Conservation (phyloP, 2,113 vertebrate species). For the Dromas ardeola region DNA sequence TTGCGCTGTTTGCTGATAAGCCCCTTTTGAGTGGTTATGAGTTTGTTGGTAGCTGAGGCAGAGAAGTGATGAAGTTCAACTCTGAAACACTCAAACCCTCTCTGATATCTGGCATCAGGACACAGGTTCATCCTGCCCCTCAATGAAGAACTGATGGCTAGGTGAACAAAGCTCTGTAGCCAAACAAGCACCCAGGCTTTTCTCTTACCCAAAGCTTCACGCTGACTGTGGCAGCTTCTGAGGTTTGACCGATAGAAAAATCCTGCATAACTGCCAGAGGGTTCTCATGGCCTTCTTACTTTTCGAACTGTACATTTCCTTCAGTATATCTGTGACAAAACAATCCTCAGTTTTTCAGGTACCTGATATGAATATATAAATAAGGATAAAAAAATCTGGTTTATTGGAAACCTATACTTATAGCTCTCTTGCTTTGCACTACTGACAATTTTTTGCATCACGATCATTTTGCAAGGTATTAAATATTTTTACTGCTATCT, state of each 20-base stretch:
- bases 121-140: neutral
- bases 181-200: neutral
- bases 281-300: neutral
- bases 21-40: neutral
- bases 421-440: neutral
- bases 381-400: neutral
- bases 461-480: neutral
- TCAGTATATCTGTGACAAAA: neutral
- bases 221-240: neutral
- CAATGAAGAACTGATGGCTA: neutral
- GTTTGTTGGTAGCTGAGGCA: neutral
- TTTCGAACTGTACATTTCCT: neutral
- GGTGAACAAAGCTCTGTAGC: neutral
- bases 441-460: neutral
- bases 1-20: neutral
- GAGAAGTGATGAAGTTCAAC: neutral
- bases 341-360: neutral
- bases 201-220: neutral
- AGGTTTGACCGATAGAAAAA: neutral
- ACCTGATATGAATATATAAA: neutral
- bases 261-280: neutral
- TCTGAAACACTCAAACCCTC: neutral
- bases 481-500: neutral
- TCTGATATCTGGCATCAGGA: neutral
- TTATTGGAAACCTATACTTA: neutral